These are phyloP conservation scores for Scelioninae gen. 2 DNA, from an alignment of 2,888 invertebrate genomes.

Conservation along the genomic window DNA sequence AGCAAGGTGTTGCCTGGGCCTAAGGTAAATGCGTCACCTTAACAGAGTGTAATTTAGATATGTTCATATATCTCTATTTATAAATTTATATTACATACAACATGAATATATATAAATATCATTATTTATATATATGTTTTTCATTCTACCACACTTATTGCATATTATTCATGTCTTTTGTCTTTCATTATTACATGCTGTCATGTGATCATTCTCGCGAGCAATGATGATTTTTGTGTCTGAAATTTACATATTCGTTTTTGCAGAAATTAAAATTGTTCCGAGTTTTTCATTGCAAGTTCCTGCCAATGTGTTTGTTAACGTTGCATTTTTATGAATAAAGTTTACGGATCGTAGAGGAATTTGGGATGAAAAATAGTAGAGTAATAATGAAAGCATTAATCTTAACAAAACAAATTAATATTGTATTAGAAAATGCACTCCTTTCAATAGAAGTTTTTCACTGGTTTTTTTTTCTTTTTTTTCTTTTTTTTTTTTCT, in stretches of 20 bases:
- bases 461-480: too few species aligned
- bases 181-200: conserved; percentile 44
- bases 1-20: conserved; percentile 76
- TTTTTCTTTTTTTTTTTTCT: too few species aligned
- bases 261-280: conserved; percentile 27
- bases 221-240: conserved; percentile 30
- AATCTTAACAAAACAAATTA: conserved; percentile 1
- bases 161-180: conserved; percentile 40
- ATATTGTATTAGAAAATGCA: not conserved
- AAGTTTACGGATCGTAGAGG: not conserved
- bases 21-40: conserved; percentile 76
- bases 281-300: conserved; percentile 11
- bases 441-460: conserved; percentile 1
- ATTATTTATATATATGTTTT: conserved; percentile 34
- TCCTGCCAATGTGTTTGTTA: not conserved
- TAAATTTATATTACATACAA: conserved; percentile 25
- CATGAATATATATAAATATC: conserved; percentile 35
- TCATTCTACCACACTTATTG: conserved; percentile 28
- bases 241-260: not conserved
- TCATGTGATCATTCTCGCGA: conserved; percentile 32
- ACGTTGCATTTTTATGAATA: not conserved
- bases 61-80: conserved; percentile 66
- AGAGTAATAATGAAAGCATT: conserved; percentile 43
- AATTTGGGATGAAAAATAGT: conserved; percentile 8
- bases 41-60: conserved; percentile 75